Base-by-base conservation (phyloP, 2,888 invertebrate genomes). In the Pseudoips prasinana region DNA sequence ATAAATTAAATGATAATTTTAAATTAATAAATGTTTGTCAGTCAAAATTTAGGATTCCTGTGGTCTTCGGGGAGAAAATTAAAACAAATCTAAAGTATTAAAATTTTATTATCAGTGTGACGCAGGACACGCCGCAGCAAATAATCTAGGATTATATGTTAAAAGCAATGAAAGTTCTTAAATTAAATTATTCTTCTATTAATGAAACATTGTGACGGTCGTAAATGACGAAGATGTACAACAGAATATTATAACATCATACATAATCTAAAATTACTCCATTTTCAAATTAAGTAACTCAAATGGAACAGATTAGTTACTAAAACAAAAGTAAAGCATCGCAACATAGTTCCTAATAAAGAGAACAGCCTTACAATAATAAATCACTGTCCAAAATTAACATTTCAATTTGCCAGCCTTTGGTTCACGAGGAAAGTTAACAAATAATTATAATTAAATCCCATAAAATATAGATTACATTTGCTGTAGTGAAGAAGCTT, bases 71-170 rank as follows among this genome's bases (percentile, higher is more conserved):
- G 14, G 14, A 14, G 5, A 2, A 10, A 37, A 56, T 46, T 31
- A 29, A 53, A 57, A 58, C 35, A 38, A 58, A 37, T 45, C 7
- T 7, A 10, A 53, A 33, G 59, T 69, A 74, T 72, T 73, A 70
- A 74, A 74, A 60, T 56, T 65, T 64, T 66, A 72, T 73, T 71
- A 64, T 68, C 56, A 58, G 58, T 66, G 64, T 60, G 67, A 67
- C 64, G 62, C 45, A 57, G 44, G 47, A 58, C 58, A 64, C 67
- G 56, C 57, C 62, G 70, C 75, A 75, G 73, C 73, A 72, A 67
- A 63, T 68, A 62, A 65, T 59, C 74, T 77, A 77, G 68, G 65
- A 64, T 68, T 70, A 64, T n/a, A 60, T 62, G 73, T 73, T 79
- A 73, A 65, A 78, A 78, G 80, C 76, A 74, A 70, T 59, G 60